phyloP scores from a whole-genome alignment of 2,113 vertebrate species.

The Chamaetylas fuelleborni region DNA sequence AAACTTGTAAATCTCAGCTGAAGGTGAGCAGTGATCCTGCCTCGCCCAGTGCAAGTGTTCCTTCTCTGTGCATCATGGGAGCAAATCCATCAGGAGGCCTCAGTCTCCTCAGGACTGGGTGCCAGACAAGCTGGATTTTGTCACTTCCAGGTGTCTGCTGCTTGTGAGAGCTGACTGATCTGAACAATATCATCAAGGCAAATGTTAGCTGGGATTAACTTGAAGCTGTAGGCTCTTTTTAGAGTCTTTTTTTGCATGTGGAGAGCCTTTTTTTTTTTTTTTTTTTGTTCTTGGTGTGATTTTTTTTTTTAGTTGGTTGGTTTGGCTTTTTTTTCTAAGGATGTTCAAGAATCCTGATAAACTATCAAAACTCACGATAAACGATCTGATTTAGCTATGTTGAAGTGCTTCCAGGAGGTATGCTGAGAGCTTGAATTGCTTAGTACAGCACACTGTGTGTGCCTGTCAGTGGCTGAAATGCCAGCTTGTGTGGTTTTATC shows the following conservation, averaged over 20 bases:
- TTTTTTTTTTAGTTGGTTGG: neutral
- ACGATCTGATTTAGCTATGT: fast-evolving
- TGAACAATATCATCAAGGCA: neutral
- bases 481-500: neutral
- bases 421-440: neutral
- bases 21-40: neutral
- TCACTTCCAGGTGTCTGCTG: fast-evolving
- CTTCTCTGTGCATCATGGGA: neutral
- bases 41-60: fast-evolving
- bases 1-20: neutral
- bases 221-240: neutral
- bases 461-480: neutral
- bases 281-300: neutral
- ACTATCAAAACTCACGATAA: neutral
- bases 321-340: neutral
- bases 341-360: neutral
- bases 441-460: neutral
- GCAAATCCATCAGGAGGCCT: neutral
- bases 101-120: neutral
- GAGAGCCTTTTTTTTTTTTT: fast-evolving
- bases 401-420: neutral
- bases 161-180: neutral
- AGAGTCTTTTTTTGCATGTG: neutral
- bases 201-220: neutral
- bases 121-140: neutral